phyloP scores from a whole-genome alignment of 2,797 vertebrate genomes.

The Takifugu rubripes region DNA sequence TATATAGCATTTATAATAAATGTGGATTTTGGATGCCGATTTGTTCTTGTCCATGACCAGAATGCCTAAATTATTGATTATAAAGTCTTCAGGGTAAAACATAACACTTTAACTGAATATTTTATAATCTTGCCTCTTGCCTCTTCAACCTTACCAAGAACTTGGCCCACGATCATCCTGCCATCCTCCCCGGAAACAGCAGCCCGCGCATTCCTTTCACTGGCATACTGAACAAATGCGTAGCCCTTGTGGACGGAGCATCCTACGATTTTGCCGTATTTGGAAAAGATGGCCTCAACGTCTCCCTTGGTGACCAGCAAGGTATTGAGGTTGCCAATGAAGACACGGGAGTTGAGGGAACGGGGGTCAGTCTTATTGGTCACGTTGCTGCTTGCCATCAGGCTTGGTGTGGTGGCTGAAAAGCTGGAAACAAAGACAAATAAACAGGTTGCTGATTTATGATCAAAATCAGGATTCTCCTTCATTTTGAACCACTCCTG shows the following conservation, averaged over 20 bases:
- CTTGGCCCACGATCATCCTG: slow-evolving; percentile 91
- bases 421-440: slow-evolving; percentile 47
- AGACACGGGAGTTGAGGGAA: slow-evolving; percentile 91
- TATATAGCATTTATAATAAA: no score
- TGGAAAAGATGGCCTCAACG: slow-evolving; percentile 91
- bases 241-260: slow-evolving; percentile 96
- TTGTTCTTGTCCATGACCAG: no score
- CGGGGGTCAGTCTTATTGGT: slow-evolving; percentile 93
- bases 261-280: slow-evolving; percentile 92
- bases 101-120: no score
- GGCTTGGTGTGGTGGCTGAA: slow-evolving; percentile 65
- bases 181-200: slow-evolving; percentile 87
- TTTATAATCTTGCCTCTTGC: not conserved
- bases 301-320: slow-evolving; percentile 92
- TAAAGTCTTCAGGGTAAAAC: no score
- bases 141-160: slow-evolving; percentile 72
- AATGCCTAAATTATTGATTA: no score
- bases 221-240: slow-evolving; percentile 89
- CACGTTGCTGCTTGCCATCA: slow-evolving; percentile 90
- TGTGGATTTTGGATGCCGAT: no score
- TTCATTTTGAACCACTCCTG: not conserved
- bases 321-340: slow-evolving; percentile 95
- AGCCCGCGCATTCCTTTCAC: slow-evolving; percentile 86
- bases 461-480: not conserved
- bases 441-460: slow-evolving; percentile 28